Evolutionary conservation across 2,113 vertebrate genomes (phyloP).

Genomic region (Poeciliopsis retropinna): DNA sequence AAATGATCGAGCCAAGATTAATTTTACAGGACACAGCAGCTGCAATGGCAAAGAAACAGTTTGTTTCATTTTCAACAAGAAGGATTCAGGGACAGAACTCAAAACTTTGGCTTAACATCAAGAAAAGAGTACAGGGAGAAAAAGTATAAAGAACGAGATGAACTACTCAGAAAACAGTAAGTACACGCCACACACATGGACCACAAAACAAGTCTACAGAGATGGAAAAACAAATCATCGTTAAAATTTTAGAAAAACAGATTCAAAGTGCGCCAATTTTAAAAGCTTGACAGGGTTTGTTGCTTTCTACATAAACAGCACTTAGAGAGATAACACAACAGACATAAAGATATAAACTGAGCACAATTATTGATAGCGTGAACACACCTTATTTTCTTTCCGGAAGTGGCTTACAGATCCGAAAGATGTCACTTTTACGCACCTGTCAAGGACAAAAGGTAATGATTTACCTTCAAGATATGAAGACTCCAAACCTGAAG

Average conservation of each 20-base stretch:
- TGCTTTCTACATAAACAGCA: neutral
- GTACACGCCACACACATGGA: too few relatives aligned
- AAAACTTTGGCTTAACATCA: too few relatives aligned
- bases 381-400: constrained; percentile 80
- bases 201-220: neutral
- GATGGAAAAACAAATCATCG: neutral
- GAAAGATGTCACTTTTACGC: constrained; percentile 86
- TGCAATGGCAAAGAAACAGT: neutral
- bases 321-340: neutral
- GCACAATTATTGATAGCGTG: neutral
- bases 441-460: constrained; percentile 69
- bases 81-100: neutral
- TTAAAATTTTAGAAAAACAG: too few relatives aligned
- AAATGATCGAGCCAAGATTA: neutral
- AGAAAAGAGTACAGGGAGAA: neutral
- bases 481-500: neutral
- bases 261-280: neutral
- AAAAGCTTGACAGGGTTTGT: too few relatives aligned
- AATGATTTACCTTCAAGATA: constrained; percentile 4
- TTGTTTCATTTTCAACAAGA: neutral
- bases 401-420: constrained; percentile 84
- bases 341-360: neutral
- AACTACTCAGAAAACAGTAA: too few relatives aligned
- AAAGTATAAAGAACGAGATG: neutral
- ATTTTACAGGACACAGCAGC: neutral